Evolutionary conservation across 2,113 vertebrate species (phyloP).

Genomic region (Osmerus eperlanus): DNA sequence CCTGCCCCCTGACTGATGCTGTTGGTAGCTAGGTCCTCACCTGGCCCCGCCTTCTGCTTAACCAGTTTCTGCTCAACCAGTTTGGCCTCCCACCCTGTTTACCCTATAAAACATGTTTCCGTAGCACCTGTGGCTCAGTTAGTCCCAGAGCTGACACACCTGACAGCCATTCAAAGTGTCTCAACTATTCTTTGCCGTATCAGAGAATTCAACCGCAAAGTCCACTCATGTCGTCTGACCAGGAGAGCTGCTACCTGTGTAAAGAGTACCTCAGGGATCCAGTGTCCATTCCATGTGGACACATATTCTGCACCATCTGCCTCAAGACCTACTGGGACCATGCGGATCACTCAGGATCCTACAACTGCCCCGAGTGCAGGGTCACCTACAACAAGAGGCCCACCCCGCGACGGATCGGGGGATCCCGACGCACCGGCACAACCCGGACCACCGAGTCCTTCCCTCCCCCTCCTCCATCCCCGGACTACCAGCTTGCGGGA

Average conservation of each 20-base stretch:
- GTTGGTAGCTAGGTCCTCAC: conserved; percentile 43
- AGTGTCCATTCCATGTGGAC: conserved; percentile 75
- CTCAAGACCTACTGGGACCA: conserved; percentile 80
- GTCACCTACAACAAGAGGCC: conserved; percentile 76
- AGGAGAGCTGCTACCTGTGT: conserved; percentile 71
- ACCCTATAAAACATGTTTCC: conserved; percentile 65
- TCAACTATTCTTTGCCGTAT: conserved; percentile 3
- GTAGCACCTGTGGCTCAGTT: conserved; percentile 57
- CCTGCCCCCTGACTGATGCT: conserved; percentile 33
- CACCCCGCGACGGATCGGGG: conserved; percentile 58
- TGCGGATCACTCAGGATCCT: conserved; percentile 65
- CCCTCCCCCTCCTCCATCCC: conserved; percentile 70
- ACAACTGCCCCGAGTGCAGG: conserved; percentile 69
- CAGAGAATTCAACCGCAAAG: not conserved
- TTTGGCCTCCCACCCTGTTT: conserved; percentile 72
- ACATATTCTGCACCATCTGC: conserved; percentile 72
- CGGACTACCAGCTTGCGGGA: conserved; percentile 77
- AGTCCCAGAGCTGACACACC: conserved; percentile 49
- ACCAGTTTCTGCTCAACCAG: conserved; percentile 80
- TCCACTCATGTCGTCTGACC: conserved; percentile 64
- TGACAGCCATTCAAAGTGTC: conserved; percentile 8
- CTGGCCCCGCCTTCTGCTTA: conserved; percentile 66
- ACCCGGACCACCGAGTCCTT: conserved; percentile 51
- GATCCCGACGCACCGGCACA: conserved; percentile 50
- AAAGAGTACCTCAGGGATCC: conserved; percentile 75